Base-by-base conservation (phyloP, 2,888 invertebrate species). In the Syrista parreyssii region DNA sequence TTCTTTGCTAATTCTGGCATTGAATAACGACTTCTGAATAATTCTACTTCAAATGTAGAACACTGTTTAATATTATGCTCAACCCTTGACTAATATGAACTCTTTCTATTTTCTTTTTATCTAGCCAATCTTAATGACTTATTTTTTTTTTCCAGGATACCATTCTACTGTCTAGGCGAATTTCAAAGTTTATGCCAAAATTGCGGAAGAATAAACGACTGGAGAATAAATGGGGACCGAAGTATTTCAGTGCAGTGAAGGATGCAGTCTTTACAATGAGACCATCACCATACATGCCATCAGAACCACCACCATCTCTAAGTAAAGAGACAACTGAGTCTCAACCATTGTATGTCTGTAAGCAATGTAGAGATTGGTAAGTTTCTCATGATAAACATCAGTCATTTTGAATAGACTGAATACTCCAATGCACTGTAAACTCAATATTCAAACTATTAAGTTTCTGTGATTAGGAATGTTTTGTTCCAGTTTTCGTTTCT, bases 361-460 rank as follows among this genome's bases (percentile, higher is more conserved):
- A 85, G 73, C 86, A 89, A 33, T 91, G 91, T 74, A 88, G 83
- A 80, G 91, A 91, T 81, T 84, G 90, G 91, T 91, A 76, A 87
- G 89, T 80, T 71, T 31, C 71, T 55, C 23, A 23, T 55, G 31
- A 32, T 71, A 23, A 15, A 31, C 12, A 71, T 71, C 71, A 71
- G 31, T 32, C 32, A 71, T 30, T 9, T 12, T 31, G 15, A 71
- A 71, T 15, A 15, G 71, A 32, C 71, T 32, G 12, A 71, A 71
- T 71, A 71, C 12, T 76, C 0, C n/a, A 71, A n/a, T 35, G n/a
- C 34, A 69, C 36, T n/a, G 23, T 35, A 76, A 31, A 30, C 32
- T 71, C 34, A 34, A 30, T 71, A 68, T 73, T 71, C 71, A 55
- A 55, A 55, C 23, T 55, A 55, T 55, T 9, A 55, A 55, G 55